phyloP scores from a whole-genome alignment of 1,140 invertebrate species.

The Limonius californicus region DNA sequence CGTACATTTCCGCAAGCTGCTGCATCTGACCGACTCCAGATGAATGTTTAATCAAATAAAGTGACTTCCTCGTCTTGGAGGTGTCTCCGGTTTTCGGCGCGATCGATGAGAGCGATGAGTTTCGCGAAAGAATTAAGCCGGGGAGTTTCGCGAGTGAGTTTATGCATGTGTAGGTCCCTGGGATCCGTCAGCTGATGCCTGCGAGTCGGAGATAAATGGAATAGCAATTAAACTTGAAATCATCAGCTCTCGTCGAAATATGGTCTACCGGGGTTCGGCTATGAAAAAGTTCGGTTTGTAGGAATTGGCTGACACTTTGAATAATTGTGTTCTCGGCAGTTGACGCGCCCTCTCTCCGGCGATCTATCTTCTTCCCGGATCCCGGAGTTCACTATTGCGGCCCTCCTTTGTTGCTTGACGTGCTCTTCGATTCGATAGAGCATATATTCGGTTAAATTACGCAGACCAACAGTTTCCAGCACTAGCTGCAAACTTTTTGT shows the following conservation, averaged over 20 bases:
- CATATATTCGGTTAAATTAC: neutral
- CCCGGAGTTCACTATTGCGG: neutral
- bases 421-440: slow-evolving; percentile 3
- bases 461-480: too few species aligned
- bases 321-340: slow-evolving; percentile 8
- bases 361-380: slow-evolving; percentile 5
- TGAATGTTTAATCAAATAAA: slow-evolving; percentile 29
- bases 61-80: slow-evolving; percentile 23
- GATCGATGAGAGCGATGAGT: too few species aligned
- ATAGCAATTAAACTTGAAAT: slow-evolving; percentile 13
- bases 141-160: neutral
- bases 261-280: slow-evolving; percentile 2
- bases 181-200: slow-evolving; percentile 6
- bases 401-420: neutral
- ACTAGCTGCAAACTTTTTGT: too few species aligned
- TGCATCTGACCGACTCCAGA: neutral
- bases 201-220: slow-evolving; percentile 14
- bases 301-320: slow-evolving; percentile 17
- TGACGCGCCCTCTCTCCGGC: slow-evolving; percentile 6
- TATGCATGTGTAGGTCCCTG: neutral
- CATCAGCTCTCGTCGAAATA: slow-evolving; percentile 4
- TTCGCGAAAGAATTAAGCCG: too few species aligned
- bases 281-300: slow-evolving; percentile 3
- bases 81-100: neutral
- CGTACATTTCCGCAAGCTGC: neutral